Conservation (phyloP, 1,140 invertebrate species). For the Aphis gossypii region DNA sequence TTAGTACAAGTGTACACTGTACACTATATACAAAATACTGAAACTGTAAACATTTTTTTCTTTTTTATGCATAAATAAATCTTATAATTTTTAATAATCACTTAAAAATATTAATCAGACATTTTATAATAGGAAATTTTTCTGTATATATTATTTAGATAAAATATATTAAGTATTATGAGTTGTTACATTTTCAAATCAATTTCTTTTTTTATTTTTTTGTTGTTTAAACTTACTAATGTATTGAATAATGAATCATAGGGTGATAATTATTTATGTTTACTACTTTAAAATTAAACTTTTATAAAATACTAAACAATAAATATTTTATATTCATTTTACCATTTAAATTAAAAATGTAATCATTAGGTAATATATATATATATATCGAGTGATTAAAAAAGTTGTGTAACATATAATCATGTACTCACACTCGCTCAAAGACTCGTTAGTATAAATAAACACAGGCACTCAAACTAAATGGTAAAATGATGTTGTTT, state of each 20-base stretch:
- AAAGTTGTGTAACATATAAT: neutral
- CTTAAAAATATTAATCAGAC: neutral
- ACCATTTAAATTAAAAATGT: neutral
- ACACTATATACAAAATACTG: neutral
- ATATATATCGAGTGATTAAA: neutral
- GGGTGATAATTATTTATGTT: neutral
- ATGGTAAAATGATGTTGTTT: neutral
- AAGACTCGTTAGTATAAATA: neutral
- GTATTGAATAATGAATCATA: neutral
- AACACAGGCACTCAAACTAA: neutral
- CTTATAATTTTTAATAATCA: neutral
- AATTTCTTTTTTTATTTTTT: neutral
- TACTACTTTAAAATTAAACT: neutral
- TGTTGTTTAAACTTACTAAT: neutral
- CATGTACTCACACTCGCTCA: neutral
- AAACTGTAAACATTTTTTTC: neutral
- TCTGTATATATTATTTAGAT: neutral
- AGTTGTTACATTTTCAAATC: neutral
- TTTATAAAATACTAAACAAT: neutral
- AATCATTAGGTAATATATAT: neutral
- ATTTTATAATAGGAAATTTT: neutral
- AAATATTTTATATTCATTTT: conserved; percentile 1
- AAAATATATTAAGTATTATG: neutral
- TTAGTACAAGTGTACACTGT: neutral
- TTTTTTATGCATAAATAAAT: neutral